Evolutionary conservation across 2,888 invertebrate genomes (phyloP), one percentile per base, ranked within the genome.

Genomic region (Chrysomela aeneicollis): DNA sequence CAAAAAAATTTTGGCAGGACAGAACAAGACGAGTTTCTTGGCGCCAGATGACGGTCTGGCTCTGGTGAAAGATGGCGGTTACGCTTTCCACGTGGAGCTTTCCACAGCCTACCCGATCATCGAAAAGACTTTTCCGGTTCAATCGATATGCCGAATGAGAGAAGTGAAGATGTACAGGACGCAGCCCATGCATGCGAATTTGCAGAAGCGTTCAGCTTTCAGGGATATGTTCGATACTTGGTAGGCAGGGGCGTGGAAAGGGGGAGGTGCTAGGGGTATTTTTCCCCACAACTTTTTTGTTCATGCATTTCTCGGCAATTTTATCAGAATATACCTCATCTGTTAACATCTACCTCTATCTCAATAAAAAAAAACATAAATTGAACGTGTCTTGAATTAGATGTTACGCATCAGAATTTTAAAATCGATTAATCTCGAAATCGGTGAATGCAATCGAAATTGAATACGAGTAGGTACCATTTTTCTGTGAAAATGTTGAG

Each of bases 1-100:
- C 3, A 86, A 84, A 72, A 90, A 89, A 80, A 85, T 90, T n/a
- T 9, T 75, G 1, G 58, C 60, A 0, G 63, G 54, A 19, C 53
- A 63, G 4, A 77, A 77, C 52, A 57, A 47, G 0, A 69, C 74
- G 0, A 75, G 77, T 51, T 80, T 78, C 64, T 51, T 77, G 1
- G n/a, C 67, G n/a, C 72, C 76, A 0, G 61, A 71, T 15, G 61
- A 73, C 30, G 82, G 81, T 18, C 63, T 81, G 26, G 52, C 64
- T n/a, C 57, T 73, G 47, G 76, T 81, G 2, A 70, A 72, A 68
- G 50, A 72, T 32, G 82, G 81, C 9, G 73, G 72, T 19, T 82
- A 79, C 49, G 82, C 82, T 6, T 83, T 79, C 69, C 79, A 81
- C 35, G 78, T 78, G 0, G 81, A 82, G 71, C 64, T 77, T 12